Base-by-base conservation (phyloP, 2,113 vertebrate species). In the Chrysochloris asiatica region DNA sequence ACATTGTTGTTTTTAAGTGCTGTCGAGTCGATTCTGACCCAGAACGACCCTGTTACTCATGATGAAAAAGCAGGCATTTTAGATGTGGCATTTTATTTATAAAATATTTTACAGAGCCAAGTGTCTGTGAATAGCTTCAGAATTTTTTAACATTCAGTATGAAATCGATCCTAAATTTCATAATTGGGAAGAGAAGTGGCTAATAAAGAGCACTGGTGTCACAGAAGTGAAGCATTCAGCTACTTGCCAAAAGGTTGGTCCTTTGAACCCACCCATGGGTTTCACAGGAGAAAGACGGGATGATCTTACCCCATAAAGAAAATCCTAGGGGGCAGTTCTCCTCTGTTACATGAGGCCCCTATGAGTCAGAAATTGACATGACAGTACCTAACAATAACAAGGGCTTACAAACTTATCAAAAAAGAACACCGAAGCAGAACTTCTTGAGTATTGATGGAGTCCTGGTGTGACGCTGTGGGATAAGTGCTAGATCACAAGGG, bases 21-120 rank as follows among this genome's bases (percentile, higher is more conserved):
- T n/a, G n/a, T n/a, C n/a, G n/a, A n/a, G n/a, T n/a, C n/a, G n/a
- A n/a, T n/a, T n/a, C n/a, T n/a, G n/a, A n/a, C n/a, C n/a, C n/a
- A n/a, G n/a, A n/a, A n/a, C n/a, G n/a, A n/a, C n/a, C n/a, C n/a
- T n/a, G n/a, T n/a, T 82, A 41, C 72, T 94, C 61, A 38, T 47
- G 81, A 93, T 91, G 78, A 82, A 84, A 94, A 96, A 85, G 69
- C 76, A 17, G 83, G 56, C 36, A 79, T 95, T 94, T 96, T 85
- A 81, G n/a, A n/a, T n/a, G n/a, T n/a, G n/a, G n/a, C n/a, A 79
- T 95, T 94, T 96, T 85, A 81, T 45, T 56, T 91, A 90, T 94
- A 59, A n/a, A 93, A 94, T 95, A 93, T 95, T 95, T 95, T 93
- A 93, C 88, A 91, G 93, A 79, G 47, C 43, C 76, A 88, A 95